phyloP scores from a whole-genome alignment of 2,797 vertebrate genomes.

The Poeciliopsis paucimaculata region DNA sequence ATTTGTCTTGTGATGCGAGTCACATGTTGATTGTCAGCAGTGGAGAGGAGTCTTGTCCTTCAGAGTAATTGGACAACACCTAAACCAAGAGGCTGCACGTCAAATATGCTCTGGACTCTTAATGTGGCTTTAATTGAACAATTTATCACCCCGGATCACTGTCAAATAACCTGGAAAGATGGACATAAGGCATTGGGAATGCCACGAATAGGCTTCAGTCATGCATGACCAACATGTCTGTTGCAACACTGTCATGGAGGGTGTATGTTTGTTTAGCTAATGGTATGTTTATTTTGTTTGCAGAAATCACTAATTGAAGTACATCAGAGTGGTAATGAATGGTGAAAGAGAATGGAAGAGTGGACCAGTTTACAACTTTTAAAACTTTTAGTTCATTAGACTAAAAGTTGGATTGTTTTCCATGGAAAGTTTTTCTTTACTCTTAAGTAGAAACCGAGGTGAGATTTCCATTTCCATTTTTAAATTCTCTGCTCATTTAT shows the following conservation, averaged over 20 bases:
- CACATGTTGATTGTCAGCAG: slow-evolving; percentile 71
- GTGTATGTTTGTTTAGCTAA: slow-evolving; percentile 38
- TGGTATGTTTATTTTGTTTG: slow-evolving; percentile 27
- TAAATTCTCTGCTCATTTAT: neutral
- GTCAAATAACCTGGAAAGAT: slow-evolving; percentile 65
- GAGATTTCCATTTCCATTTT: slow-evolving; percentile 45
- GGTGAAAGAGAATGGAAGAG: slow-evolving; percentile 10
- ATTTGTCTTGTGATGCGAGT: slow-evolving; percentile 71
- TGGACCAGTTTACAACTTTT: slow-evolving; percentile 51
- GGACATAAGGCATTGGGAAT: slow-evolving; percentile 65
- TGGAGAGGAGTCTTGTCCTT: slow-evolving; percentile 70
- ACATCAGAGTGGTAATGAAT: slow-evolving; percentile 42
- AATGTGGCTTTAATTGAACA: slow-evolving; percentile 79
- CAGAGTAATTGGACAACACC: slow-evolving; percentile 69
- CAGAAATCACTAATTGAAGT: slow-evolving; percentile 54
- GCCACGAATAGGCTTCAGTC: slow-evolving; percentile 51
- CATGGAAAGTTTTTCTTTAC: slow-evolving; percentile 59
- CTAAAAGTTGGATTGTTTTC: slow-evolving; percentile 72
- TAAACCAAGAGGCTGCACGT: slow-evolving; percentile 57
- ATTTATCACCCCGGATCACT: slow-evolving; percentile 78
- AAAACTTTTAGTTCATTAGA: slow-evolving; percentile 66
- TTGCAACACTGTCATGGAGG: slow-evolving; percentile 37
- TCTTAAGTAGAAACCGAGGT: slow-evolving; percentile 70
- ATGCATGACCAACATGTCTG: slow-evolving; percentile 48
- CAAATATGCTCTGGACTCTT: slow-evolving; percentile 65